Conservation (phyloP, 2,797 vertebrate species). For the Falco cherrug region DNA sequence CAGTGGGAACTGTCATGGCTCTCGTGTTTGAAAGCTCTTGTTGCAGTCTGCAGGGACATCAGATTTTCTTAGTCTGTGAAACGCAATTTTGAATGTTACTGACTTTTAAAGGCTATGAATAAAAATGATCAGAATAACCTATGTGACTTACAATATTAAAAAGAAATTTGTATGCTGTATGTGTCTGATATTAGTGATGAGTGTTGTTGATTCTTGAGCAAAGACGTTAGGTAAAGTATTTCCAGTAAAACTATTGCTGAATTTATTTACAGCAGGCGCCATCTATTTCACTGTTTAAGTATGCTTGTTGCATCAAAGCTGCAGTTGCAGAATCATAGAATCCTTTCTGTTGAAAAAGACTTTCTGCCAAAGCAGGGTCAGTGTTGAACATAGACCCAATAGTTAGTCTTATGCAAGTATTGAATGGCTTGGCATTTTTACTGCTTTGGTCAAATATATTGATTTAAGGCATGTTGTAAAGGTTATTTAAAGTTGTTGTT, state of each 20-base stretch:
- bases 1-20: not conserved
- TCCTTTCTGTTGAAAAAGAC: not conserved
- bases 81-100: not conserved
- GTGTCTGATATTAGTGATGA: not conserved
- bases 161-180: not conserved
- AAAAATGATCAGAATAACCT: not conserved
- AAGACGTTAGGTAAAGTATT: not conserved
- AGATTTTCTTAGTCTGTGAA: not conserved
- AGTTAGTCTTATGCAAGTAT: not conserved
- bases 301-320: not conserved
- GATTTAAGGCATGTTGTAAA: not conserved
- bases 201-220: not conserved
- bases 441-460: not conserved
- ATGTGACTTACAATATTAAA: not conserved
- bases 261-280: not conserved
- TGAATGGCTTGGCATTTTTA: not conserved
- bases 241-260: not conserved
- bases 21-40: not conserved
- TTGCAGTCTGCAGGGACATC: not conserved
- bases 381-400: not conserved
- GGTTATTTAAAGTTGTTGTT: not conserved
- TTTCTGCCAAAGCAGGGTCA: not conserved
- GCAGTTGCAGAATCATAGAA: not conserved
- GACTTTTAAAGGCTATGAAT: not conserved
- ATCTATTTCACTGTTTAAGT: not conserved